Evolutionary conservation across 2,888 invertebrate genomes (phyloP), one percentile per base, ranked within the genome.

Genomic region (Cerastoderma edule): DNA sequence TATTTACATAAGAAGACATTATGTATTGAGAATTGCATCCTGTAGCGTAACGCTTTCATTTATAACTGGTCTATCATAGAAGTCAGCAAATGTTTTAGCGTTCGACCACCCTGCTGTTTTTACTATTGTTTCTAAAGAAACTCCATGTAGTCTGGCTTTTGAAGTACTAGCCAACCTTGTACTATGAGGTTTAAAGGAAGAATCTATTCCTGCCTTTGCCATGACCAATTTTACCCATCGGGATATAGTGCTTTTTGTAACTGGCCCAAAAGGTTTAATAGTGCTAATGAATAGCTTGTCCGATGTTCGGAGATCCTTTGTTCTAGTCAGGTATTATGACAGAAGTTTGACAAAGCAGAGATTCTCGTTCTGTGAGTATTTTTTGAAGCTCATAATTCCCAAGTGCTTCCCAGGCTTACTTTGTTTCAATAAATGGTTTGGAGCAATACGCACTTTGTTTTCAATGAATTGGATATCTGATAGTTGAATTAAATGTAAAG

Each of bases 71-170:
- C 63, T 69, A 28, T 69, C 50, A 33, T 63, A 69, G 32, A 50
- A 69, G 27, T n/a, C 5, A 1, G 46, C 33, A 63, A 69, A 69
- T n/a, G 28, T 39, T 44, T 48, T 57, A 10, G 44, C 57, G 63
- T 57, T 63, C 3, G 69, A 69, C 69, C 69, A 69, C 48, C 69
- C 69, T 19, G 69, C 69, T 1, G 69, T 69, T 3, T 69, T 44
- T 16, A 32, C 24, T 24, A 69, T 69, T 8, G 57, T 69, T 30
- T 69, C n/a, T 32, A 63, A 16, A 53, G 60, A 24, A 30, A 69
- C 63, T 2, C 63, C 63, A 1, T 27, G 30, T 19, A 48, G 32
- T 16, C 39, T 69, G 10, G 69, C 69, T 50, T 27, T 32, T 22
- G 64, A 65, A 19, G 64, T 39, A 24, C 65, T 39, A 35, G 63